phyloP scores from a whole-genome alignment of 2,113 vertebrate genomes.

The Sula dactylatra region DNA sequence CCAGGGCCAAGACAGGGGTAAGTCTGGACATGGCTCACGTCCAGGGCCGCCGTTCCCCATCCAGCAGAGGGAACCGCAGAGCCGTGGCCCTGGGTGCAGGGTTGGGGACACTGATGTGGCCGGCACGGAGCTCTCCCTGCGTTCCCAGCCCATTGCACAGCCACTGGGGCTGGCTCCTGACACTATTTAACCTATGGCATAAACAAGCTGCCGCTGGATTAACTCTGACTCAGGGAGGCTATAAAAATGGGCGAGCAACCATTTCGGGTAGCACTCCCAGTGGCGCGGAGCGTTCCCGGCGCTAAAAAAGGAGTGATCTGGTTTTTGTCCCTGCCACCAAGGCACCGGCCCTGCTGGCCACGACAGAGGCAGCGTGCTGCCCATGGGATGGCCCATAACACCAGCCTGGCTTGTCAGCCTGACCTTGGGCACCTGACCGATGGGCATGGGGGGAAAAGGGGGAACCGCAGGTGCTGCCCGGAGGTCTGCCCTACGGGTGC shows the following conservation, averaged over 20 bases:
- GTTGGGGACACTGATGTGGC: neutral
- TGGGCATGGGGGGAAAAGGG: neutral
- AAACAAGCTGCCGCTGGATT: constrained; percentile 29
- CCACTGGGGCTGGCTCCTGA: neutral
- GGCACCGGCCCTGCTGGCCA: fast-evolving
- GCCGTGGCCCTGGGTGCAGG: neutral
- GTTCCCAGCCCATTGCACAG: neutral
- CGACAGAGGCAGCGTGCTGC: fast-evolving
- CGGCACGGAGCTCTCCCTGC: neutral
- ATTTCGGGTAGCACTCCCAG: neutral
- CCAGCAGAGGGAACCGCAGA: neutral
- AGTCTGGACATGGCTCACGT: neutral
- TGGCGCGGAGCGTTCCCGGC: neutral
- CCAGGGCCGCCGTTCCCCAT: neutral
- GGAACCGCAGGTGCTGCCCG: neutral
- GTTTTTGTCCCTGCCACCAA: neutral
- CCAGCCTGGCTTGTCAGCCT: fast-evolving
- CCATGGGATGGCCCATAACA: fast-evolving
- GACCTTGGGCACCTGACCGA: fast-evolving
- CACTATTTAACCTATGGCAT: constrained; percentile 20
- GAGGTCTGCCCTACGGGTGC: neutral
- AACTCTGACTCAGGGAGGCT: neutral
- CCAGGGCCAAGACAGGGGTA: neutral
- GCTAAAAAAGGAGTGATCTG: constrained; percentile 59
- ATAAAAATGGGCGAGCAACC: constrained; percentile 7